A percentile compares a stretch with the other conserved stretches of the same genome.
Conservation (phyloP, 2,888 invertebrate genomes). For the Meandrusa payeni region DNA sequence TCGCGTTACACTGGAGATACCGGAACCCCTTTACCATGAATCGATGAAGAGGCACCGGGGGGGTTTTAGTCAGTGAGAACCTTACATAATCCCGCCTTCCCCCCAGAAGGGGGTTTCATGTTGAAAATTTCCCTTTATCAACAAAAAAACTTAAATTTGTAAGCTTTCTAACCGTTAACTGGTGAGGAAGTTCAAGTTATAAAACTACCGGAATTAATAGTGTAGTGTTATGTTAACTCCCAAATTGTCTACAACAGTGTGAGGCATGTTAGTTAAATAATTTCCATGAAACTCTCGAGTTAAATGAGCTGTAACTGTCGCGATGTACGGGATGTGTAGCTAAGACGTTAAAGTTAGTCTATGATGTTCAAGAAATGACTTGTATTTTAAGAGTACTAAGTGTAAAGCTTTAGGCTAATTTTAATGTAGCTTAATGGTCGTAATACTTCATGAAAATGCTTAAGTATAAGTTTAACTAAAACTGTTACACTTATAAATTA, state of each 20-base stretch:
- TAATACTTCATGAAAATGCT: no score
- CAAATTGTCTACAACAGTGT: constrained; percentile 27
- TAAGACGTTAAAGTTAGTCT: constrained; percentile 22
- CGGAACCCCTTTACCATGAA: no score
- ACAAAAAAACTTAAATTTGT: constrained; percentile 27
- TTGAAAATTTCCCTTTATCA: no score
- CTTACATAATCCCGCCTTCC: no score
- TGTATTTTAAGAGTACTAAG: constrained; percentile 21
- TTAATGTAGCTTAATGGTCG: constrained; percentile 1
- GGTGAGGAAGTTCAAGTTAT: constrained; percentile 31
- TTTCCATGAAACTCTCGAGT: constrained; percentile 28
- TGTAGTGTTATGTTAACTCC: constrained; percentile 30
- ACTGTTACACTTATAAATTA: no score
- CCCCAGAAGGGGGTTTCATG: no score
- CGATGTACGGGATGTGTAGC: constrained; percentile 9
- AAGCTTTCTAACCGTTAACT: constrained; percentile 33
- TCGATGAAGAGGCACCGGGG: no score
- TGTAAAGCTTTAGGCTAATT: constrained; percentile 14
- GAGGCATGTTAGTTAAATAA: constrained; percentile 21
- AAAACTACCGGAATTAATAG: constrained; percentile 32
- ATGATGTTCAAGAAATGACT: constrained; percentile 23
- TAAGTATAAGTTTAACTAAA: no score
- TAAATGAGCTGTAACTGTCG: constrained; percentile 32
- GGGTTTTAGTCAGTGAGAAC: no score
- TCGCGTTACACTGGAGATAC: no score